phyloP scores from a whole-genome alignment of 2,888 invertebrate genomes.

The Cosmorhoe ocellata region DNA sequence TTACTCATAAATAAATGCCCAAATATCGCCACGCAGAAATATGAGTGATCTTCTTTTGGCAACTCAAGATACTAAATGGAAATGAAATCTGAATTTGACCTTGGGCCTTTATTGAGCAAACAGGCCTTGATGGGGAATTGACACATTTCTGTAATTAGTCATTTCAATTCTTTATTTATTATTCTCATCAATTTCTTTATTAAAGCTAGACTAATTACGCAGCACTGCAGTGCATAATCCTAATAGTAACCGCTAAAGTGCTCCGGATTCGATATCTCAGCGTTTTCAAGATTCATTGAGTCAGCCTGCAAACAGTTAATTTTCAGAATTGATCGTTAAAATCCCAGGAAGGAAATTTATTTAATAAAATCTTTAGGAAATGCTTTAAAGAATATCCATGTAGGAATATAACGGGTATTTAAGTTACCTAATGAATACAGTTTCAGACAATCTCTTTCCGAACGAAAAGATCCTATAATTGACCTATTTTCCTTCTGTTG shows the following conservation, averaged over 20 bases:
- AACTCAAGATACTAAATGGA: too few relatives aligned
- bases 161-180: neutral
- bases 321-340: neutral
- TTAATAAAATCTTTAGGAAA: too few relatives aligned
- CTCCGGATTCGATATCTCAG: constrained; percentile 40
- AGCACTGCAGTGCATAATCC: constrained; percentile 41
- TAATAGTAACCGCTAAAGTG: constrained; percentile 41
- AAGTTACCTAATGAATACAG: too few relatives aligned
- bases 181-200: neutral
- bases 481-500: constrained; percentile 3
- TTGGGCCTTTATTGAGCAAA: too few relatives aligned
- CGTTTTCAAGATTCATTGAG: constrained; percentile 52
- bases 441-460: neutral
- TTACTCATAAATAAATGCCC: too few relatives aligned
- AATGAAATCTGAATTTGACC: too few relatives aligned
- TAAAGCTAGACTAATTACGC: constrained; percentile 17
- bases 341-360: neutral
- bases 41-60: too few relatives aligned
- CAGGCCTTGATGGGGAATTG: too few relatives aligned
- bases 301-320: constrained; percentile 19
- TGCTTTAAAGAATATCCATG: too few relatives aligned
- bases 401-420: too few relatives aligned
- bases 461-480: neutral
- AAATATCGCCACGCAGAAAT: too few relatives aligned
- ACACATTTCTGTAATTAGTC: too few relatives aligned